Conservation (phyloP, 2,797 vertebrate species). For the Orientallactaga sibirica region DNA sequence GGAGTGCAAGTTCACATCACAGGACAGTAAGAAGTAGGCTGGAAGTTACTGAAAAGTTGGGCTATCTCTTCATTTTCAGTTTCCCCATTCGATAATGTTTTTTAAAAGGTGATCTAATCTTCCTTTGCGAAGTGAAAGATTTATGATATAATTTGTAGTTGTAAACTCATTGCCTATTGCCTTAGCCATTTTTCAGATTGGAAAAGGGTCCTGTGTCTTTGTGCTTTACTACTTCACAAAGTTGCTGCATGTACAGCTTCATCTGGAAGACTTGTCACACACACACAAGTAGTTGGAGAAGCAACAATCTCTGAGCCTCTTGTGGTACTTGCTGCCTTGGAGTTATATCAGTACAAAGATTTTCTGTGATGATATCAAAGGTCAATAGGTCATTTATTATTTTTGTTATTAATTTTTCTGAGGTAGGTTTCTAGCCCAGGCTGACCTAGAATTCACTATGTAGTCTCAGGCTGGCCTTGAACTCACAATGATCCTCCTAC, state of each 20-base stretch:
- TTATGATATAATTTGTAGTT: not conserved
- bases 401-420: no score
- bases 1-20: not conserved
- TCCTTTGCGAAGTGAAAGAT: slow-evolving; percentile 17
- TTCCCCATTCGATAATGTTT: not conserved
- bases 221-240: not conserved
- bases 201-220: not conserved
- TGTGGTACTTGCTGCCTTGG: slow-evolving; percentile 12
- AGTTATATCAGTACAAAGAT: not conserved
- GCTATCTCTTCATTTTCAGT: slow-evolving; percentile 30
- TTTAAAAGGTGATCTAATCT: slow-evolving; percentile 33
- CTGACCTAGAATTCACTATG: no score
- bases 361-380: slow-evolving; percentile 28
- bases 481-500: no score
- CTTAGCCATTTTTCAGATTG: slow-evolving; percentile 23
- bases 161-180: slow-evolving; percentile 28
- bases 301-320: slow-evolving; percentile 6
- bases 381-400: slow-evolving; percentile 9
- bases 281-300: not conserved
- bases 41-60: not conserved
- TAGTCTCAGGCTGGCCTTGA: no score
- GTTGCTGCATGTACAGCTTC: slow-evolving; percentile 5
- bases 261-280: not conserved
- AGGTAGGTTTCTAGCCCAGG: no score
- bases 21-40: not conserved